A percentile compares a stretch with the other conserved stretches of the same genome.
Evolutionary conservation across 1,140 invertebrate species (phyloP).

Genomic region (Hydropsyche tenuis): DNA sequence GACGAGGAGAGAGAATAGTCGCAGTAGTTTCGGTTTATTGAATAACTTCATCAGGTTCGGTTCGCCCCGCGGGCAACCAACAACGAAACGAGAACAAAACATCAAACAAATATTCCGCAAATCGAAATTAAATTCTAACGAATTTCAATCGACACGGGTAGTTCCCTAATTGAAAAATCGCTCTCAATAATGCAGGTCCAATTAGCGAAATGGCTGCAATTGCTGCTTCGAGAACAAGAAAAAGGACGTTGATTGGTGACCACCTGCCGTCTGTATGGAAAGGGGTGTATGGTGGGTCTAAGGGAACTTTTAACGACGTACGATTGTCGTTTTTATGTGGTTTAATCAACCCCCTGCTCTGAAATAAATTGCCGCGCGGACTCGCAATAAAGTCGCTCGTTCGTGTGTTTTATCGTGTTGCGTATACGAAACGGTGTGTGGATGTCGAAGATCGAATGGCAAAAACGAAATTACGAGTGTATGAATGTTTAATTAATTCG

Average conservation of each 20-base stretch:
- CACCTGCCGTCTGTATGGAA: not conserved
- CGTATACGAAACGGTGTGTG: not conserved
- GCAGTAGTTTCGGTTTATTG: constrained; percentile 29
- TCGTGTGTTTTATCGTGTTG: not conserved
- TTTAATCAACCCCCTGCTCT: constrained; percentile 13
- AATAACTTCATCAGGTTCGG: constrained; percentile 38
- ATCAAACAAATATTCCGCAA: no score
- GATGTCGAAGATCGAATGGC: no score
- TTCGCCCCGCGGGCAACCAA: constrained; percentile 27
- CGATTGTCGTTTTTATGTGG: constrained; percentile 28
- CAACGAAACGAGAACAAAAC: not conserved
- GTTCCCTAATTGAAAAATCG: constrained; percentile 24
- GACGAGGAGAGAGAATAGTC: constrained; percentile 1
- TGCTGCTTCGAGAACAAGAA: not conserved
- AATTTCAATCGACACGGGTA: not conserved
- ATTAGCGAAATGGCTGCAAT: constrained; percentile 28
- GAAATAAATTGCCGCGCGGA: constrained; percentile 7
- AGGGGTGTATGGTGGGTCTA: not conserved
- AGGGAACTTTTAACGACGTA: constrained; percentile 24
- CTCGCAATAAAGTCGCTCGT: not conserved
- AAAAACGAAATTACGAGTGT: no score
- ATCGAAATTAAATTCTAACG: no score
- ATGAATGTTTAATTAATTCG: no score
- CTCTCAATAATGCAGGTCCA: constrained; percentile 27
- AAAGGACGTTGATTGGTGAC: constrained; percentile 21